These are phyloP conservation scores for Oscheius myriophilus DNA, from an alignment of 2,888 invertebrate species.

Conservation along the genomic window DNA sequence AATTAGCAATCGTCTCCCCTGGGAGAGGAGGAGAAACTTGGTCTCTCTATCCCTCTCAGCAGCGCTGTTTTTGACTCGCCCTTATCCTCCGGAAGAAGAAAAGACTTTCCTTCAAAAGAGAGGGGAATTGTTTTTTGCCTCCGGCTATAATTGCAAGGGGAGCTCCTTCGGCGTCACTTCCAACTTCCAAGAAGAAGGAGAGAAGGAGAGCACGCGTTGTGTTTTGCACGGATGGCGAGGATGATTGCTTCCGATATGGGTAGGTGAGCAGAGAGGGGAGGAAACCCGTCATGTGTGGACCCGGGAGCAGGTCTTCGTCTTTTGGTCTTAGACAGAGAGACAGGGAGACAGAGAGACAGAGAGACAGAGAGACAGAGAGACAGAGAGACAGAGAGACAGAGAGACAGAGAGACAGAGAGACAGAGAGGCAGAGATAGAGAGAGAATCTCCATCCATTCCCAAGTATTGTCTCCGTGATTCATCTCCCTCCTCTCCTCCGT, in stretches of 20 bases:
- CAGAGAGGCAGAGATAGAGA: not conserved
- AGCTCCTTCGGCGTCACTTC: no score
- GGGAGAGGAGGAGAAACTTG: conserved; percentile 9
- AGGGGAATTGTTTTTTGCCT: no score
- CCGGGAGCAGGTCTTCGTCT: no score
- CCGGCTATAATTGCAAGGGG: no score
- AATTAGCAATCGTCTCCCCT: conserved; percentile 22
- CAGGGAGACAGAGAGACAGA: not conserved
- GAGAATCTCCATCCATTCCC: no score
- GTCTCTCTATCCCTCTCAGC: not conserved
- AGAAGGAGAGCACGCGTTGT: no score
- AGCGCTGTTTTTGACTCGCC: not conserved
- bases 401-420: not conserved
- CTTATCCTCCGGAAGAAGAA: not conserved
- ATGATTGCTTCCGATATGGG: no score
- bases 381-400: conserved; percentile 76
- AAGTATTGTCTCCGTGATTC: not conserved
- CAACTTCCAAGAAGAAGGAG: no score
- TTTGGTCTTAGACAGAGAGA: conserved; percentile 79
- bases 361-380: not conserved
- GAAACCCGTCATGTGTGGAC: no score
- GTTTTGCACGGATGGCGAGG: no score
- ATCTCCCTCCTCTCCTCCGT: not conserved
- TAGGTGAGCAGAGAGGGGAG: no score
- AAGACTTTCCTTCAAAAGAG: not conserved